Evolutionary conservation across 2,113 vertebrate genomes (phyloP).

Genomic region (Illadopsis cleaveri): DNA sequence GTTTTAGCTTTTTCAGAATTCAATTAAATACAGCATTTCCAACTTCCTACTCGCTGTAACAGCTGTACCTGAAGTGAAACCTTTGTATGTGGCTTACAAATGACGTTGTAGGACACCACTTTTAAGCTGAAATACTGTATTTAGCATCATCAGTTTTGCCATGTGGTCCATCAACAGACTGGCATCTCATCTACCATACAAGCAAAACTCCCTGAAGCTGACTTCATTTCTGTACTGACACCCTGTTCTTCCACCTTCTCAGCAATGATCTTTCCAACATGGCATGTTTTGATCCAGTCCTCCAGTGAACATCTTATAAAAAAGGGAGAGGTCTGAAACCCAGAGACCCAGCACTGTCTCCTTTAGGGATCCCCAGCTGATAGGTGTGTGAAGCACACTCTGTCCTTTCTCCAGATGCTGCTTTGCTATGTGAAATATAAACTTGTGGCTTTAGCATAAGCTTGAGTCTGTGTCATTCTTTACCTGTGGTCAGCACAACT

Average conservation of each 20-base stretch:
- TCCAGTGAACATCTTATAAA: background rate
- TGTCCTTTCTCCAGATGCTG: background rate
- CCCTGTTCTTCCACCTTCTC: background rate
- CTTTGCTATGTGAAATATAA: background rate
- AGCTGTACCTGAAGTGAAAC: background rate
- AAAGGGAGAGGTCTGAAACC: background rate
- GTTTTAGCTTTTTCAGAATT: background rate
- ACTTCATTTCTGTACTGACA: background rate
- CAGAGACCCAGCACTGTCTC: background rate
- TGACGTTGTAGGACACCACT: background rate
- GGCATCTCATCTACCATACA: background rate
- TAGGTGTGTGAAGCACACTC: background rate
- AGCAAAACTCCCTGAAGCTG: background rate
- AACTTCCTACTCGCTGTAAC: background rate
- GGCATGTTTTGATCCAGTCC: background rate
- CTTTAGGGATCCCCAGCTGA: background rate
- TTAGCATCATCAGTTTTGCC: background rate
- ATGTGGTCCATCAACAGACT: background rate
- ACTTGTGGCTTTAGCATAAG: background rate
- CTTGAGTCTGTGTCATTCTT: background rate
- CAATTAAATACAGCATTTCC: background rate
- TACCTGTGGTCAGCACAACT: background rate
- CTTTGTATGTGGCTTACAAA: background rate
- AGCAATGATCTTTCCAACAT: background rate
- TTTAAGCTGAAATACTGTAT: background rate